Evolutionary conservation across 2,797 vertebrate genomes (phyloP).

Genomic region (Gephyroberyx darwinii): DNA sequence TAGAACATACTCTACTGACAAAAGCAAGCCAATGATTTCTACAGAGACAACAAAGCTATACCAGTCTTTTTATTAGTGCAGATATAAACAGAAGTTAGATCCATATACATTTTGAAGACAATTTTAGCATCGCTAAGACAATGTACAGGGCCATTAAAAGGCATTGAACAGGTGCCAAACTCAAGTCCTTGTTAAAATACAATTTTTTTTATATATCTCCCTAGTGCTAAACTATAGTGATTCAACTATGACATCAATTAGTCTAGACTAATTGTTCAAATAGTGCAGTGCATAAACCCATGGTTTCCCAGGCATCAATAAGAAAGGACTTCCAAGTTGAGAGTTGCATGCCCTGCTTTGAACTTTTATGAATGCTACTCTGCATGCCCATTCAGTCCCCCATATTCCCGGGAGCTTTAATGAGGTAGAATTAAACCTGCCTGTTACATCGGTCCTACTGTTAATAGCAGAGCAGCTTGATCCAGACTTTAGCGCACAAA

Average conservation of each 20-base stretch:
- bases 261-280: conserved; percentile 47
- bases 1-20: not conserved
- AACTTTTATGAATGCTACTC: conserved; percentile 34
- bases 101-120: conserved; percentile 38
- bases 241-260: conserved; percentile 39
- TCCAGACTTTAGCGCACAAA: conserved; percentile 62
- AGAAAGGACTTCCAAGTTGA: not conserved
- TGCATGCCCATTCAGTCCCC: conserved; percentile 47
- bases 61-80: conserved; percentile 68
- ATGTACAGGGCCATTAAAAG: conserved; percentile 44
- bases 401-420: conserved; percentile 51
- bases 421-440: conserved; percentile 80
- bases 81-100: conserved; percentile 53
- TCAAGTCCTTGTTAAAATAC: not conserved
- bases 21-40: conserved; percentile 19
- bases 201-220: conserved; percentile 24
- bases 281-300: conserved; percentile 67
- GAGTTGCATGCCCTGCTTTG: conserved; percentile 2
- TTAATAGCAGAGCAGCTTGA: conserved; percentile 47
- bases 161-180: conserved; percentile 31
- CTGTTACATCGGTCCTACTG: conserved; percentile 45
- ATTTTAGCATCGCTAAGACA: conserved; percentile 62
- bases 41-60: conserved; percentile 4
- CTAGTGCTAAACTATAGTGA: conserved; percentile 40
- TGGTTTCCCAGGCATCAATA: conserved; percentile 34